A percentile compares a stretch with the other conserved stretches of the same genome.
Evolutionary conservation across 2,113 vertebrate genomes (phyloP).

Genomic region (Heloderma charlesbogerti): DNA sequence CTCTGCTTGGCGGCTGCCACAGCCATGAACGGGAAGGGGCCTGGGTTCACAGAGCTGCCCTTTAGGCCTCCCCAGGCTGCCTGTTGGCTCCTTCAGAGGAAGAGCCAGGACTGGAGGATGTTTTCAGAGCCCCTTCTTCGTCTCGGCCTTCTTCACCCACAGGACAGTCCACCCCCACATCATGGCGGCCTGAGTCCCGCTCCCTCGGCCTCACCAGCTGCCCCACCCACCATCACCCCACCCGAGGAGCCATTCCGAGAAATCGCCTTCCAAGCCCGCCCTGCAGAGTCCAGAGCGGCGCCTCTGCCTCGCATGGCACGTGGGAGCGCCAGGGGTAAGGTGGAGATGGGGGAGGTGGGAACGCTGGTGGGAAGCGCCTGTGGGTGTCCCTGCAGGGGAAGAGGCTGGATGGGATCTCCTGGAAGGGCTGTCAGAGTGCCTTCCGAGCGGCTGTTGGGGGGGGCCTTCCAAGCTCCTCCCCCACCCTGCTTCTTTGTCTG

Average conservation of each 20-base stretch:
- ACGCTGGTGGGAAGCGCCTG: too few species aligned
- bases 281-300: not conserved
- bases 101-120: rapidly evolving
- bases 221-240: slow-evolving; percentile 20
- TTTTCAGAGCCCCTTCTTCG: rapidly evolving
- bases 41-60: too few species aligned
- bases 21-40: not conserved
- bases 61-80: not conserved
- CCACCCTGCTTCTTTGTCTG: not conserved
- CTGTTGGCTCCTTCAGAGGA: not conserved
- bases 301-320: slow-evolving; percentile 36
- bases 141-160: not conserved
- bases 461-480: not conserved
- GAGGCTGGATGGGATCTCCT: not conserved
- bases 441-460: not conserved
- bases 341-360: rapidly evolving
- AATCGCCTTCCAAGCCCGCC: slow-evolving; percentile 62
- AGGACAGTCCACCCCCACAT: slow-evolving; percentile 37
- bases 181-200: slow-evolving; percentile 32
- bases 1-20: not conserved
- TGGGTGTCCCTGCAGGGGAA: too few species aligned
- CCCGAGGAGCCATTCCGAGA: slow-evolving; percentile 50
- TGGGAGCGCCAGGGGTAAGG: slow-evolving; percentile 64
- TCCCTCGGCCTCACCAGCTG: slow-evolving; percentile 42
- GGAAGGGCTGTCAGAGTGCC: not conserved